A percentile compares a stretch with the other conserved stretches of the same genome.
Evolutionary conservation across 2,113 vertebrate species (phyloP).

Genomic region (Cettia cetti): DNA sequence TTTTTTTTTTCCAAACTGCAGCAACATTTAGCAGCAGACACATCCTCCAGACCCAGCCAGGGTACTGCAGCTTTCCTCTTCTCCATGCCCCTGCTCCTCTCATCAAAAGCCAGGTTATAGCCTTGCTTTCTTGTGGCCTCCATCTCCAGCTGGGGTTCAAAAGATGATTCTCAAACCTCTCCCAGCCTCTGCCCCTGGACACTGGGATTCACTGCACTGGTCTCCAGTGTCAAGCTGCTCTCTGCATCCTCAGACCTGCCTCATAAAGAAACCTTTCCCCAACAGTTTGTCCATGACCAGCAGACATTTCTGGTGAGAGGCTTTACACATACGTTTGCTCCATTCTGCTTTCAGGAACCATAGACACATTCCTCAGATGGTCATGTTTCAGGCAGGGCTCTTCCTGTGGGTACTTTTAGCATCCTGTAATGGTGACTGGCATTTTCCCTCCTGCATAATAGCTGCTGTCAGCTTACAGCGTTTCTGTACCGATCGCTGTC

Average conservation of each 20-base stretch:
- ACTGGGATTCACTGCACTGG: not conserved
- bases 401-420: not conserved
- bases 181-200: not conserved
- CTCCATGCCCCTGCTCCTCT: not conserved
- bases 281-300: not conserved
- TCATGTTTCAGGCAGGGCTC: not conserved
- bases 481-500: not conserved
- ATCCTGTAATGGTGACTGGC: not conserved
- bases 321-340: not conserved
- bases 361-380: not conserved
- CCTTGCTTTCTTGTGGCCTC: not conserved
- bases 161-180: not conserved
- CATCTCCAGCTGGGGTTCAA: rapidly evolving
- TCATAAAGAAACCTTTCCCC: not conserved
- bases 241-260: not conserved
- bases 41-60: not conserved
- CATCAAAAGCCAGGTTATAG: not conserved
- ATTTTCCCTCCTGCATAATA: not conserved
- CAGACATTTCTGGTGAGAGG: rapidly evolving
- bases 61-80: not conserved
- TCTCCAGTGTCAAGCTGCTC: not conserved
- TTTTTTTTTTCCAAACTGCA: not conserved
- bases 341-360: not conserved
- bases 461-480: not conserved
- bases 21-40: not conserved